Evolutionary conservation across 1,140 invertebrate species (phyloP).

Genomic region (Drosophila fuyamai): DNA sequence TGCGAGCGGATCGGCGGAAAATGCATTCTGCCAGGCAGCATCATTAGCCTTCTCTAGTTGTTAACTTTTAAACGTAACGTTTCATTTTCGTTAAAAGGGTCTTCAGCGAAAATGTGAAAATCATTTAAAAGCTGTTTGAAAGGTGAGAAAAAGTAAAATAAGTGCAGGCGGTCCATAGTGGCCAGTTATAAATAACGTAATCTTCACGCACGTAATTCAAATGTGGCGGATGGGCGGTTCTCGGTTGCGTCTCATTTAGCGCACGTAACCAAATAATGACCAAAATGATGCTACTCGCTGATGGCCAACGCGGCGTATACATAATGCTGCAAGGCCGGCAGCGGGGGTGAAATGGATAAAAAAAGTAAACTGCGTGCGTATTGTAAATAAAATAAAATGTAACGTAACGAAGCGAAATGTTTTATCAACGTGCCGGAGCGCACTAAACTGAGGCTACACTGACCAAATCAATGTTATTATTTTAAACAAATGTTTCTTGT

Average conservation of each 20-base stretch:
- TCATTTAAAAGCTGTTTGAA: background rate
- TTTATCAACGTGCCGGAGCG: slow-evolving; percentile 78
- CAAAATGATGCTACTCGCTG: slow-evolving; percentile 74
- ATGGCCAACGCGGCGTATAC: slow-evolving; percentile 62
- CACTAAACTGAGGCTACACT: slow-evolving; percentile 60
- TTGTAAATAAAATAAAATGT: slow-evolving; percentile 76
- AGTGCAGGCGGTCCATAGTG: slow-evolving; percentile 1
- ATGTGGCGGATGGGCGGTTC: slow-evolving; percentile 51
- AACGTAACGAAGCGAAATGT: slow-evolving; percentile 75
- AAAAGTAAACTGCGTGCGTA: slow-evolving; percentile 53
- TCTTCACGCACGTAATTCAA: slow-evolving; percentile 82
- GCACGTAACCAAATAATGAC: slow-evolving; percentile 83
- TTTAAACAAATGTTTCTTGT: no score
- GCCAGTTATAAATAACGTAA: slow-evolving; percentile 77
- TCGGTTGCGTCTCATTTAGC: slow-evolving; percentile 78
- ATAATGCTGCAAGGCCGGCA: slow-evolving; percentile 21
- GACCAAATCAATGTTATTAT: background rate
- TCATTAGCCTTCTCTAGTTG: slow-evolving; percentile 56
- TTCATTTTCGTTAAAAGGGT: slow-evolving; percentile 64
- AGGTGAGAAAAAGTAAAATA: background rate
- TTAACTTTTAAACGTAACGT: slow-evolving; percentile 68
- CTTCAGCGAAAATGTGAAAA: slow-evolving; percentile 14
- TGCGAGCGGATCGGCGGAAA: slow-evolving; percentile 2
- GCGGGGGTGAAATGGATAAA: slow-evolving; percentile 21
- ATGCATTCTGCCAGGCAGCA: slow-evolving; percentile 48